phyloP scores from a whole-genome alignment of 2,888 invertebrate genomes.

The Plagodis pulveraria region DNA sequence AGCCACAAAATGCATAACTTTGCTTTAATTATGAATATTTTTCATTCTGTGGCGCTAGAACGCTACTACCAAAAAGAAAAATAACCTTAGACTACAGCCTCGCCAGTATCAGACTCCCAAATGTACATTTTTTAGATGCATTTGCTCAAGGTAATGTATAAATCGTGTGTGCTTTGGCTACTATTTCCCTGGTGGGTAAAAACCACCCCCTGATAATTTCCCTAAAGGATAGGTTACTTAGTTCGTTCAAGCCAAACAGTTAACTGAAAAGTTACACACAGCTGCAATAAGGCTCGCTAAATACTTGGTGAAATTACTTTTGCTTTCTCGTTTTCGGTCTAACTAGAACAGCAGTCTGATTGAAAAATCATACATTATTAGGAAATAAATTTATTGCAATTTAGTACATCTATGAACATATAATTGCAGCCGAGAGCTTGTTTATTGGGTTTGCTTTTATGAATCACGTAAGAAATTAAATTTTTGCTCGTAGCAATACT shows the following conservation, averaged over 20 bases:
- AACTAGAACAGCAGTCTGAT: not conserved
- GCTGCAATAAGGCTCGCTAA: not conserved
- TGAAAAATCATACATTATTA: not conserved
- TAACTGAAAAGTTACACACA: slow-evolving; percentile 28
- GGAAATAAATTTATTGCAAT: too few species aligned
- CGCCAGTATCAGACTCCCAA: not conserved
- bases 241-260: slow-evolving; percentile 26
- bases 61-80: too few species aligned
- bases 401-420: too few species aligned
- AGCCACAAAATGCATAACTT: too few species aligned
- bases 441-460: too few species aligned
- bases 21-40: too few species aligned
- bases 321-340: not conserved
- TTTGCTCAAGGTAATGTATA: slow-evolving; percentile 21
- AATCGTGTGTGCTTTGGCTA: slow-evolving; percentile 19
- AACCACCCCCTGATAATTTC: slow-evolving; percentile 30
- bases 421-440: too few species aligned
- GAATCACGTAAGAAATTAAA: too few species aligned
- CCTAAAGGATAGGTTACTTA: slow-evolving; percentile 26
- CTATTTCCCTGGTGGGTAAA: slow-evolving; percentile 31
- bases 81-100: not conserved
- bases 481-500: too few species aligned
- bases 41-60: too few species aligned
- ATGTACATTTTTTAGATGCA: slow-evolving; percentile 15
- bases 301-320: not conserved